These are phyloP conservation scores for Zoanthus sansibaricus DNA, from an alignment of 92 coral and sea anemone species.

Conservation along the genomic window DNA sequence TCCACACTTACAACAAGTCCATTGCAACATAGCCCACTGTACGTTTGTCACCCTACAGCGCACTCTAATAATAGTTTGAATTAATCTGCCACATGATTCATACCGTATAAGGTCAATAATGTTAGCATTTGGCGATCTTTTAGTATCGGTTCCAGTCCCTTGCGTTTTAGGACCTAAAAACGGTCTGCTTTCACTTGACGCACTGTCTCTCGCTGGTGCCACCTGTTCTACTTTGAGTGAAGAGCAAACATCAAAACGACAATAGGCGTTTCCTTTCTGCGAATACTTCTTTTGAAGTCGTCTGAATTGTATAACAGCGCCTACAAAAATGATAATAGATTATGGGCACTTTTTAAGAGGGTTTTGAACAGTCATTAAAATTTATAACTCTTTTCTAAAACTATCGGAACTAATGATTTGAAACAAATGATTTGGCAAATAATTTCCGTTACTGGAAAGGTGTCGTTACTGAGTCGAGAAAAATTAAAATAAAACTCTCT, in stretches of 20 bases:
- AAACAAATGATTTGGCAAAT: too few relatives aligned
- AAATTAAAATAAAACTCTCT: too few relatives aligned
- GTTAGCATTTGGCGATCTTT: conserved; percentile 36
- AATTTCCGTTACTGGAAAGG: too few relatives aligned
- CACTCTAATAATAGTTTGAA: conserved; percentile 81
- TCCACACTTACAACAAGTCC: conserved; percentile 91
- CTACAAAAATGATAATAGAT: conserved; percentile 32
- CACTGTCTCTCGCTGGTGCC: conserved; percentile 43
- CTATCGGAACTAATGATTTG: too few relatives aligned
- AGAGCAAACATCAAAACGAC: conserved; percentile 88
- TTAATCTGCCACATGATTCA: conserved; percentile 67
- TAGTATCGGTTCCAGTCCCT: background rate
- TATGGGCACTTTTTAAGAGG: background rate
- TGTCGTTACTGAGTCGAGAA: too few relatives aligned
- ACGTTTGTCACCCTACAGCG: conserved; percentile 88
- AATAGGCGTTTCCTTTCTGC: conserved; percentile 81
- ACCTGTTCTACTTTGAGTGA: conserved; percentile 70
- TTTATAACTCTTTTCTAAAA: background rate
- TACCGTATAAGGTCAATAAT: conserved; percentile 70
- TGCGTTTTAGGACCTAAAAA: background rate
- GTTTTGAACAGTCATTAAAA: background rate
- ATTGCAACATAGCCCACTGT: conserved; percentile 80
- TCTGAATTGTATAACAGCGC: conserved; percentile 78
- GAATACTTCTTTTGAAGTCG: conserved; percentile 81
- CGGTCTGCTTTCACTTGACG: background rate